Conservation (phyloP, 2,888 invertebrate genomes). For the Ferrisia virgata region DNA sequence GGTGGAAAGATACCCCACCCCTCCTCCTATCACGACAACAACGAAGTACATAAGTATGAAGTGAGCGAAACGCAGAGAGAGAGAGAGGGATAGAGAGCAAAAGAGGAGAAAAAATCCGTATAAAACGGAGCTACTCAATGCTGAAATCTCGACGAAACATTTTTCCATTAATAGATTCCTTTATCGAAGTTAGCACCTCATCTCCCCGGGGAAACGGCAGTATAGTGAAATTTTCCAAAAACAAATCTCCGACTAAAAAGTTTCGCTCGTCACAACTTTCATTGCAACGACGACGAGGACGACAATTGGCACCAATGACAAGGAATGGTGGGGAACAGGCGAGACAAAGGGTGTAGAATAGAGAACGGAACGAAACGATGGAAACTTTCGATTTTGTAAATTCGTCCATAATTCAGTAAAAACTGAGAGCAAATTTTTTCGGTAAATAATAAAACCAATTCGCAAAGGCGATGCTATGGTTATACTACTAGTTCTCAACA, state of each 20-base stretch:
- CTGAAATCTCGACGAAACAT: neutral
- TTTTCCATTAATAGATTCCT: slow-evolving; percentile 17
- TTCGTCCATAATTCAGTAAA: slow-evolving; percentile 29
- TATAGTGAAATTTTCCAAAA: neutral
- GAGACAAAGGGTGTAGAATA: too few relatives aligned
- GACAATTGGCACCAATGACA: neutral
- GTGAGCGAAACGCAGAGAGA: too few relatives aligned
- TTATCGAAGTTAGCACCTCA: neutral
- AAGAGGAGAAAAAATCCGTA: too few relatives aligned
- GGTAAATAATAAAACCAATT: slow-evolving; percentile 30
- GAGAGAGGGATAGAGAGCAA: too few relatives aligned
- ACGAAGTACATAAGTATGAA: too few relatives aligned
- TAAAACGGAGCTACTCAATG: too few relatives aligned
- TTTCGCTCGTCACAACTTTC: neutral
- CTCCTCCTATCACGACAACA: too few relatives aligned
- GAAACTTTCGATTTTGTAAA: slow-evolving; percentile 24
- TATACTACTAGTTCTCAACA: neutral
- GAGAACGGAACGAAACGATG: too few relatives aligned
- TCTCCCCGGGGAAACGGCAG: neutral
- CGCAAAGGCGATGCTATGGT: slow-evolving; percentile 6
- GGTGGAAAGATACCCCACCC: too few relatives aligned
- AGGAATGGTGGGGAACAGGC: neutral
- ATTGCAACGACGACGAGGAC: neutral
- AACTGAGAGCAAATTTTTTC: slow-evolving; percentile 21
- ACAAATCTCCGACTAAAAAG: slow-evolving; percentile 11